Percentiles rank a stretch among this genome's conserved stretches.
Evolutionary conservation across 2,797 vertebrate species (phyloP).

Genomic region (Lithobates sylvaticus): DNA sequence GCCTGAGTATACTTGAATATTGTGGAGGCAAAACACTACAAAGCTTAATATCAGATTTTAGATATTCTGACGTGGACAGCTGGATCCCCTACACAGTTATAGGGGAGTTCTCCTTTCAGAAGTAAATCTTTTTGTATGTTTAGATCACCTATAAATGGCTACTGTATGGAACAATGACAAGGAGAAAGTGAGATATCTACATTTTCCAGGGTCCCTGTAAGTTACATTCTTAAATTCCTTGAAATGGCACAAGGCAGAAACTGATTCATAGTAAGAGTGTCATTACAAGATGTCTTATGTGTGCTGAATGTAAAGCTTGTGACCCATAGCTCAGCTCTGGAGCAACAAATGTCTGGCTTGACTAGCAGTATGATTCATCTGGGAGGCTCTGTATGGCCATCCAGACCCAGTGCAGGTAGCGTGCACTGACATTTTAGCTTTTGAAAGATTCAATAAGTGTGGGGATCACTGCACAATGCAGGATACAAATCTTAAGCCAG

Average conservation of each 20-base stretch:
- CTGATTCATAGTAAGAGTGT: conserved; percentile 27
- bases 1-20: no score
- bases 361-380: conserved; percentile 33
- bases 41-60: no score
- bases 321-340: conserved; percentile 24
- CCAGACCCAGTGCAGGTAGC: conserved; percentile 25
- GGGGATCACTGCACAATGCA: conserved; percentile 37
- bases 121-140: not conserved
- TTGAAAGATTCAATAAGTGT: conserved; percentile 41
- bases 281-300: conserved; percentile 42
- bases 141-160: not conserved
- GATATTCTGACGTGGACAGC: no score
- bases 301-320: conserved; percentile 32
- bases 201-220: not conserved
- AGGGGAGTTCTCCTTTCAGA: not conserved
- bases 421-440: conserved; percentile 47
- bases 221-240: not conserved
- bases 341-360: conserved; percentile 34
- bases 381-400: conserved; percentile 21
- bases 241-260: not conserved
- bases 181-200: not conserved
- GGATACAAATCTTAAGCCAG: conserved; percentile 1
- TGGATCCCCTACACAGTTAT: not conserved
- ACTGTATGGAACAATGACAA: not conserved
- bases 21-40: no score